Base-by-base conservation (phyloP, 2,888 invertebrate species). In the Mythimna pallens region DNA sequence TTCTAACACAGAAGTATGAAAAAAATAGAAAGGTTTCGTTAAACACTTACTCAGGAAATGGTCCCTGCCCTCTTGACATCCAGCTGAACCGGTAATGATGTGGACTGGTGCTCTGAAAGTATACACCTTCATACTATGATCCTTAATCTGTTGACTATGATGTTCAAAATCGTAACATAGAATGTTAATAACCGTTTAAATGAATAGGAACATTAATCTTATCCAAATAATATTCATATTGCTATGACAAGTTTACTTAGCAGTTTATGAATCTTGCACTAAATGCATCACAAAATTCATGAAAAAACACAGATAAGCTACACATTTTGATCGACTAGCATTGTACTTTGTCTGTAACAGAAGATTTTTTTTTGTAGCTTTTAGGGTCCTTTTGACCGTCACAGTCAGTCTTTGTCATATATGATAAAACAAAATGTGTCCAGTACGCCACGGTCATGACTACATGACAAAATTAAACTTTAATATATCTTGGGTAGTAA, bases 81-180 rank as follows among this genome's bases (percentile, higher is more conserved):
- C 89, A 2, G 96, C 96, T 0, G 96, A 96, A 0, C 96, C 96
- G 0, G 95, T 95, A 70, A 96, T 89, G 47, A 99, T 97, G 92
- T 99, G 99, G 0, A 99, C 98, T 0, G 99, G 99, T 2, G 99
- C 99, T 83, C 97, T 97, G 83, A 97, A 97, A 89, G 3, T 20
- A 67, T 50, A 59, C 8, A 40, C 17, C 62, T 36, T n/a, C 22
- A 54, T 52, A 59, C 12, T 54, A 10, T 22, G 12, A 67, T 43
- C 34, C 25, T 20, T 62, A 25, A 25, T 10, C 0, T n/a, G n/a
- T n/a, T 25, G 1, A 1, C 1, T 7, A 22, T 61, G 40, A 22
- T 14, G 8, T 22, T 40, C 22, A 61, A 40, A 59, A 36, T 59
- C 34, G 8, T 8, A 30, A 14, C 1, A 55, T 5, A 22, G 25